These are phyloP conservation scores for Megathymus violae DNA, from an alignment of 1,140 invertebrate genomes.

Conservation along the genomic window DNA sequence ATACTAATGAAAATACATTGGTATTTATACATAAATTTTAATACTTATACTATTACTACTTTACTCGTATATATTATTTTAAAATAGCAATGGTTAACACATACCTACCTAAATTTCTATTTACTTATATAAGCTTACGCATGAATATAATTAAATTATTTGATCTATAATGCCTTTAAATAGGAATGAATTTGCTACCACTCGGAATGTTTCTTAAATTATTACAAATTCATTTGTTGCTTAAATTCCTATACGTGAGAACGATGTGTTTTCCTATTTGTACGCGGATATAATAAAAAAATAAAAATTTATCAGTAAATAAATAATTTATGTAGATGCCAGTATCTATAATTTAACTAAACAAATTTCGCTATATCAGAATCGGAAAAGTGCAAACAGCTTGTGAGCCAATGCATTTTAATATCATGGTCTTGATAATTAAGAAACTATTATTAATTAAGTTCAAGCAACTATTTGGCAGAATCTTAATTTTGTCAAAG, in stretches of 20 bases:
- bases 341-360: background rate
- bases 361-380: too few species aligned
- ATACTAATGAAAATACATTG: background rate
- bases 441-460: too few species aligned
- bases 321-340: slow-evolving; percentile 5
- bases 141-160: slow-evolving; percentile 65
- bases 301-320: slow-evolving; percentile 8
- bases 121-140: slow-evolving; percentile 50
- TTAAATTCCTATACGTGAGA: slow-evolving; percentile 13
- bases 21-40: slow-evolving; percentile 31
- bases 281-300: slow-evolving; percentile 17
- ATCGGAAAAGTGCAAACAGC: too few species aligned
- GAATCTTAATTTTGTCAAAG: background rate
- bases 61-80: slow-evolving; percentile 30
- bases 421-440: too few species aligned
- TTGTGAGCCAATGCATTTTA: too few species aligned
- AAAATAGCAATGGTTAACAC: slow-evolving; percentile 42
- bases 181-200: slow-evolving; percentile 41
- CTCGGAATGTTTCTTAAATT: slow-evolving; percentile 29
- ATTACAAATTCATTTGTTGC: slow-evolving; percentile 33
- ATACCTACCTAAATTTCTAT: slow-evolving; percentile 26
- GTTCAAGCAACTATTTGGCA: too few species aligned
- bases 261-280: slow-evolving; percentile 17
- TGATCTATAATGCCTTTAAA: slow-evolving; percentile 67
- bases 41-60: slow-evolving; percentile 23